These are phyloP conservation scores for Bellardia pandia DNA, from an alignment of 2,888 invertebrate species.

Conservation along the genomic window DNA sequence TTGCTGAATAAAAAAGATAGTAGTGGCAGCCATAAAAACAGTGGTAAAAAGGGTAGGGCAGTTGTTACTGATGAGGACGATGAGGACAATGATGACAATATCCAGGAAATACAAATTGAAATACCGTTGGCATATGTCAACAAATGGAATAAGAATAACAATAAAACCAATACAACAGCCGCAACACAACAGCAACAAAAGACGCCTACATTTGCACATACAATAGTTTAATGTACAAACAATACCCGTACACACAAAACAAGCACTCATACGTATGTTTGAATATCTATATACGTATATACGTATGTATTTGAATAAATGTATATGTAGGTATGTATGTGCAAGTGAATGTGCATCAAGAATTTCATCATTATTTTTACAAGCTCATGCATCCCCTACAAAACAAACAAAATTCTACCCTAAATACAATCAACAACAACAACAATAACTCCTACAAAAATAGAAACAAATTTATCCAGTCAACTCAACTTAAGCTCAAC, in stretches of 20 bases:
- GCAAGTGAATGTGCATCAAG: not conserved
- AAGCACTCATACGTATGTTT: slow-evolving; percentile 15
- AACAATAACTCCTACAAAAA: slow-evolving; percentile 30
- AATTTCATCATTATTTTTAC: slow-evolving; percentile 18
- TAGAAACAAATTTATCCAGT: slow-evolving; percentile 47
- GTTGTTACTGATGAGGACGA: slow-evolving; percentile 28
- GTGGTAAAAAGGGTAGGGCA: not conserved
- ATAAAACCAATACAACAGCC: slow-evolving; percentile 75
- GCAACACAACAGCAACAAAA: slow-evolving; percentile 56
- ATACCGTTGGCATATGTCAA: slow-evolving; percentile 81
- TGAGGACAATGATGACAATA: slow-evolving; percentile 76
- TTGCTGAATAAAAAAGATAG: slow-evolving; percentile 45
- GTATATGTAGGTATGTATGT: not conserved
- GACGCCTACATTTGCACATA: slow-evolving; percentile 75
- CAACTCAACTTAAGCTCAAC: slow-evolving; percentile 59
- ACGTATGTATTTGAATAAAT: not conserved
- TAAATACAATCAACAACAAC: slow-evolving; percentile 31
- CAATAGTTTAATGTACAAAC: slow-evolving; percentile 77
- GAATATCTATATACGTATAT: not conserved
- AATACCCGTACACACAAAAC: slow-evolving; percentile 18
- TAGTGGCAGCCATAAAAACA: not conserved
- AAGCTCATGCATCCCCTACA: not conserved
- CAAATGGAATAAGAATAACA: slow-evolving; percentile 82
- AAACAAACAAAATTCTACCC: slow-evolving; percentile 24
- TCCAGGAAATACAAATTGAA: slow-evolving; percentile 81